A percentile compares a stretch with the other conserved stretches of the same genome.
Evolutionary conservation across 37 sponge, comb jelly and placozoan species (phyloP).

Genomic region (Cliona cf. orientalis): DNA sequence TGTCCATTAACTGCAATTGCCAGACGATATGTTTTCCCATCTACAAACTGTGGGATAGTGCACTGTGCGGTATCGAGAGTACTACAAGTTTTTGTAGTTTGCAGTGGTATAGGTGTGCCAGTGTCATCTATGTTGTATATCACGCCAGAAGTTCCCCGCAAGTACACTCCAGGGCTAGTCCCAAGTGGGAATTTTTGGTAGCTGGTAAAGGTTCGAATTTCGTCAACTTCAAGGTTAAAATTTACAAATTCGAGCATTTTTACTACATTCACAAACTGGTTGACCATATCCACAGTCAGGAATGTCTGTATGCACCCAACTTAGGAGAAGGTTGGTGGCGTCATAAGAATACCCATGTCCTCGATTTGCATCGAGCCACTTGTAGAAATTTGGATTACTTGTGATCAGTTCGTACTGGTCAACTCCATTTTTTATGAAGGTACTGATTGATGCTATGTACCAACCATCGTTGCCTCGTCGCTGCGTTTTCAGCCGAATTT

Average conservation of each 20-base stretch:
- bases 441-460: not conserved
- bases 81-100: not conserved
- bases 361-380: constrained; percentile 20
- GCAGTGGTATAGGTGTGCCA: not conserved
- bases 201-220: constrained; percentile 38
- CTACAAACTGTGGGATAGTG: not conserved
- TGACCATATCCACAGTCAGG: constrained; percentile 15
- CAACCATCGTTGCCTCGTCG: not conserved
- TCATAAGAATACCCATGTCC: not conserved
- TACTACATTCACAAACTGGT: constrained; percentile 22
- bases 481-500: too few relatives aligned
- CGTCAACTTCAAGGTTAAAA: constrained; percentile 30
- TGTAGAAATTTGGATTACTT: not conserved
- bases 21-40: not conserved
- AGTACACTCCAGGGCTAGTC: not conserved
- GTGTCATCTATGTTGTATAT: not conserved
- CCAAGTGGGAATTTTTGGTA: constrained; percentile 11
- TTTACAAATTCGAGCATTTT: not conserved
- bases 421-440: not conserved
- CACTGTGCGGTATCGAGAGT: not conserved
- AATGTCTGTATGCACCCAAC: not conserved
- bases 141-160: not conserved
- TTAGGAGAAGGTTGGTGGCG: not conserved
- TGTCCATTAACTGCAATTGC: not conserved
- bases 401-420: not conserved